phyloP scores from a whole-genome alignment of 2,113 vertebrate genomes.

The Hydrochoerus hydrochaeris region DNA sequence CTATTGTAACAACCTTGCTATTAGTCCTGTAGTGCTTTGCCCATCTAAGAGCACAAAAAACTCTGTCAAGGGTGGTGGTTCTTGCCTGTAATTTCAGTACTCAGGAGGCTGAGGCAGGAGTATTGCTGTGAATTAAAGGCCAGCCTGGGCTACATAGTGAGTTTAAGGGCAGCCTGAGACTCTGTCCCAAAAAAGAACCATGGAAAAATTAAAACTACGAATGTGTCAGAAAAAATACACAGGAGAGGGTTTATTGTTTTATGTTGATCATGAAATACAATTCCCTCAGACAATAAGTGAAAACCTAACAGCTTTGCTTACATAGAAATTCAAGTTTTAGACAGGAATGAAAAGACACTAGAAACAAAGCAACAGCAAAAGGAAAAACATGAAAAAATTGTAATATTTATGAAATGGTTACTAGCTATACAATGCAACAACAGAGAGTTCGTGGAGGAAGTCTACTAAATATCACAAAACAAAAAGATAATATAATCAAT shows the following conservation, averaged over 20 bases:
- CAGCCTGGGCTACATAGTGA: background rate
- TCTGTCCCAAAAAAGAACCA: background rate
- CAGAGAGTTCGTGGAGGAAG: background rate
- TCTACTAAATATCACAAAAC: constrained; percentile 32
- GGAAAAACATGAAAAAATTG: constrained; percentile 37
- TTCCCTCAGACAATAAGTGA: background rate
- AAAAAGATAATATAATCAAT: background rate
- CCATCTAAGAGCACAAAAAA: background rate
- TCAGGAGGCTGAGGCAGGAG: background rate
- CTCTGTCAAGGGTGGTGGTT: background rate
- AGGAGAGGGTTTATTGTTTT: background rate
- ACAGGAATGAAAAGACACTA: background rate
- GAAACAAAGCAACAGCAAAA: constrained; percentile 26
- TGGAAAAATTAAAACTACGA: constrained; percentile 12
- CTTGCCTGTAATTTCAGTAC: background rate
- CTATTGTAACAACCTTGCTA: background rate
- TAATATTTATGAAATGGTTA: background rate
- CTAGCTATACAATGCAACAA: background rate
- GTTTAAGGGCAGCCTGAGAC: background rate
- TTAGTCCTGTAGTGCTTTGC: background rate
- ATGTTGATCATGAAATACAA: background rate
- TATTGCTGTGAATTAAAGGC: background rate
- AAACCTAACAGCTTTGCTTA: constrained; percentile 31
- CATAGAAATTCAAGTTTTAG: background rate
- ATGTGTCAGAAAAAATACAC: constrained; percentile 10